These are phyloP conservation scores for Crepidodera aurea DNA, from an alignment of 2,888 invertebrate genomes.

Conservation along the genomic window DNA sequence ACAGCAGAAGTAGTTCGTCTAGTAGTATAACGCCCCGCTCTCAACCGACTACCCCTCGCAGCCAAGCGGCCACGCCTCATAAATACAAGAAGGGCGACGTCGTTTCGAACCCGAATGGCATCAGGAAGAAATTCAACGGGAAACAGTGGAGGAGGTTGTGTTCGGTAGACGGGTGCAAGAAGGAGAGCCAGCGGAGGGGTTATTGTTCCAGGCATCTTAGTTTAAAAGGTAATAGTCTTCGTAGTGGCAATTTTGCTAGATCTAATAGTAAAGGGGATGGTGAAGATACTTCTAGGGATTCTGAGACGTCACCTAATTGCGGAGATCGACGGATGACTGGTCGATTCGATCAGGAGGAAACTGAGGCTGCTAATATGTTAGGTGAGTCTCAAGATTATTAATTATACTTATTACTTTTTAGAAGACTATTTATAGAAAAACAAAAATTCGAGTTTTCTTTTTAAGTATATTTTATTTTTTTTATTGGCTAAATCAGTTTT, in stretches of 20 bases:
- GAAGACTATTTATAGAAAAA: no score
- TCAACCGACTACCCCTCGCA: slow-evolving; percentile 88
- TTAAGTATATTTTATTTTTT: no score
- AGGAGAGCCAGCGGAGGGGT: slow-evolving; percentile 96
- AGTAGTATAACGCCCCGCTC: slow-evolving; percentile 90
- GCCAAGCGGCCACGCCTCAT: slow-evolving; percentile 90
- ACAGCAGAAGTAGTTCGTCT: slow-evolving; percentile 90
- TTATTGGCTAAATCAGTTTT: no score
- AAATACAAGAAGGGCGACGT: slow-evolving; percentile 98
- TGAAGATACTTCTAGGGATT: slow-evolving; percentile 90
- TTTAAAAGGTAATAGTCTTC: slow-evolving; percentile 75
- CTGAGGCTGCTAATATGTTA: slow-evolving; percentile 96
- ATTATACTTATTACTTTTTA: no score
- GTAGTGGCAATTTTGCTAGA: slow-evolving; percentile 62
- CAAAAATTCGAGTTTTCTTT: no score
- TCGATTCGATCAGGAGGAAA: slow-evolving; percentile 92
- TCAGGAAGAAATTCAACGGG: slow-evolving; percentile 98
- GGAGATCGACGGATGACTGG: slow-evolving; percentile 77
- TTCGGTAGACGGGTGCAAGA: slow-evolving; percentile 92
- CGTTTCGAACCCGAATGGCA: slow-evolving; percentile 91
- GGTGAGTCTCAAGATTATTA: no score
- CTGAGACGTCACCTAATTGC: slow-evolving; percentile 88
- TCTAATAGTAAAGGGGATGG: slow-evolving; percentile 71
- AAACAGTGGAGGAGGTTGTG: slow-evolving; percentile 99
- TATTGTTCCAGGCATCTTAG: slow-evolving; percentile 97